Conservation (phyloP, 2,797 vertebrate genomes). For the Potorous gilbertii region DNA sequence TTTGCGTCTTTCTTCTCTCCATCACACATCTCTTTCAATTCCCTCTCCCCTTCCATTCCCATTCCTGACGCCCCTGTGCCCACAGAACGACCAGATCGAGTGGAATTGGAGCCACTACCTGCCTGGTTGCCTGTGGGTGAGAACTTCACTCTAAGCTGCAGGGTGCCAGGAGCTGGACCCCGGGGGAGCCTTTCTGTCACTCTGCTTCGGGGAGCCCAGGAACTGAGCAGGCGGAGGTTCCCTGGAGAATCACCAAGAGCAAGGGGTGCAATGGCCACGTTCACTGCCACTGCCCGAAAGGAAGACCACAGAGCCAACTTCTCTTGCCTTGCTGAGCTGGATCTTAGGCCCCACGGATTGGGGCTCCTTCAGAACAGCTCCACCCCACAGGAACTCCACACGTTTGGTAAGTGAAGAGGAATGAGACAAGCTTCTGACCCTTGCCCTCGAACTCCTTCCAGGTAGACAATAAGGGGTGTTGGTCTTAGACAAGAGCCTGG, state of each 20-base stretch:
- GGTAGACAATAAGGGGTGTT: neutral
- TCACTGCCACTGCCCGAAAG: conserved; percentile 69
- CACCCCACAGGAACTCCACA: conserved; percentile 66
- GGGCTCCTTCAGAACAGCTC: conserved; percentile 76
- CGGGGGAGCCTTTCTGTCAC: conserved; percentile 76
- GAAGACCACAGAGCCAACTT: conserved; percentile 73
- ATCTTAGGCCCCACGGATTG: conserved; percentile 76
- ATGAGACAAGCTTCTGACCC: neutral
- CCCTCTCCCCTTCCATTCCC: neutral
- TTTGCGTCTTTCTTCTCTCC: neutral
- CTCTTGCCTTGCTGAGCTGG: conserved; percentile 75
- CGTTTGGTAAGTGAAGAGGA: conserved; percentile 70
- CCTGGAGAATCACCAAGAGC: conserved; percentile 68
- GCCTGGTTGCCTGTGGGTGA: conserved; percentile 74
- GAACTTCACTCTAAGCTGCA: conserved; percentile 78
- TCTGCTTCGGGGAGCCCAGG: conserved; percentile 70
- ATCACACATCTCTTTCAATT: neutral
- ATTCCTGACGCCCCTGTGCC: neutral
- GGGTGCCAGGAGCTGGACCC: conserved; percentile 74
- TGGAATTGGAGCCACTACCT: conserved; percentile 74
- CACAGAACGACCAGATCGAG: conserved; percentile 78
- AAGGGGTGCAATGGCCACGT: conserved; percentile 68
- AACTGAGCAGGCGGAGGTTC: conserved; percentile 74
- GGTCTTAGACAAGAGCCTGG: neutral
- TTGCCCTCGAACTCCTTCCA: neutral